Evolutionary conservation across 2,888 invertebrate genomes (phyloP).

Genomic region (Sylvicola fuscatus): DNA sequence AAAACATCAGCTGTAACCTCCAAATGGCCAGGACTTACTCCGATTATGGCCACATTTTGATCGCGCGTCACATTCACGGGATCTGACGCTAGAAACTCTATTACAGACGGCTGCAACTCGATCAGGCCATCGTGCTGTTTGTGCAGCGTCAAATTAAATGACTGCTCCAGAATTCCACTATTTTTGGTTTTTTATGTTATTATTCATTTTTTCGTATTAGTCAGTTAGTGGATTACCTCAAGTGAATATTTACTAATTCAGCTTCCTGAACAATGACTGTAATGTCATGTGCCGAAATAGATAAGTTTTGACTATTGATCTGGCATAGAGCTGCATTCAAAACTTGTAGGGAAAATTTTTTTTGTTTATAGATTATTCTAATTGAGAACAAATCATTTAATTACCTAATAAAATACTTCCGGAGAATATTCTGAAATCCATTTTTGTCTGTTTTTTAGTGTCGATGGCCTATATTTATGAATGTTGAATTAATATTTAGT

Average conservation of each 20-base stretch:
- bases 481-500: no score
- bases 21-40: slow-evolving; percentile 43
- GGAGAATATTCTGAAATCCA: no score
- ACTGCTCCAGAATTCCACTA: slow-evolving; percentile 28
- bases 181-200: no score
- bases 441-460: no score
- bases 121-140: slow-evolving; percentile 44
- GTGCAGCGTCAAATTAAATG: slow-evolving; percentile 30
- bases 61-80: slow-evolving; percentile 14
- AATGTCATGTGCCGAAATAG: slow-evolving; percentile 34
- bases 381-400: no score
- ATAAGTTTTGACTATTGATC: slow-evolving; percentile 16
- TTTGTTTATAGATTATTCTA: no score
- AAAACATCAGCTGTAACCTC: slow-evolving; percentile 38
- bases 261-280: slow-evolving; percentile 33
- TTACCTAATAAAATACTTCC: no score
- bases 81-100: slow-evolving; percentile 24
- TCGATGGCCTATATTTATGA: no score
- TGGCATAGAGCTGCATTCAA: no score
- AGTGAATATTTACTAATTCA: slow-evolving; percentile 30
- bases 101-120: slow-evolving; percentile 28
- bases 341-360: no score
- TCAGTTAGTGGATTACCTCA: slow-evolving; percentile 30
- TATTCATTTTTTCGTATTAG: no score
- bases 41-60: slow-evolving; percentile 33